phyloP scores from a whole-genome alignment of 2,113 vertebrate genomes.

The Tyrannus savana region DNA sequence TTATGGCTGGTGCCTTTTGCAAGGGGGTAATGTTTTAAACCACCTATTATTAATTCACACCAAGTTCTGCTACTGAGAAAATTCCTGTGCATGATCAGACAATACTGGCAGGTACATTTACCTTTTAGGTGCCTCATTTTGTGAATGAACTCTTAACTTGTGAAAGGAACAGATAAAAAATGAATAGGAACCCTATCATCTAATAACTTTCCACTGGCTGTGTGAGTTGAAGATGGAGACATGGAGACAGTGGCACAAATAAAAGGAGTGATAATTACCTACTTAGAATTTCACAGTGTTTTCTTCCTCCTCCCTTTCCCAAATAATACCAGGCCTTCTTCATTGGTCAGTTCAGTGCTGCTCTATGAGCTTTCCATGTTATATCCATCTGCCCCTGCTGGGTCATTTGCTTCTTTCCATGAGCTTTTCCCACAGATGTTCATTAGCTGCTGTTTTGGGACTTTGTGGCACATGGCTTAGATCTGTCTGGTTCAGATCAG shows the following conservation, averaged over 20 bases:
- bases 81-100: not conserved
- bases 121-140: not conserved
- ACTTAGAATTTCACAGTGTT: not conserved
- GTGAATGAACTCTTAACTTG: not conserved
- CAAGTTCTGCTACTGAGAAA: not conserved
- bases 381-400: not conserved
- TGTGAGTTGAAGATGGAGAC: not conserved
- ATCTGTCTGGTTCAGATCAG: not conserved
- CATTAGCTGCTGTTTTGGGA: not conserved
- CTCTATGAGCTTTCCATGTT: not conserved
- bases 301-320: not conserved
- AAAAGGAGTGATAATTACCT: not conserved
- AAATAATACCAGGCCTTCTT: not conserved
- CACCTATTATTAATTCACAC: not conserved
- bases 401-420: not conserved
- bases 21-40: not conserved
- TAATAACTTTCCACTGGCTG: not conserved
- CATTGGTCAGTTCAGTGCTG: not conserved
- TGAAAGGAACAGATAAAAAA: not conserved
- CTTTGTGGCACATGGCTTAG: not conserved
- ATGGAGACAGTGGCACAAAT: not conserved
- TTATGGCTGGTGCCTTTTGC: not conserved
- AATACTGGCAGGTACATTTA: not conserved
- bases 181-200: not conserved
- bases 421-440: not conserved